Base-by-base conservation (phyloP, 1,140 invertebrate genomes). In the Brachionus angularis region DNA sequence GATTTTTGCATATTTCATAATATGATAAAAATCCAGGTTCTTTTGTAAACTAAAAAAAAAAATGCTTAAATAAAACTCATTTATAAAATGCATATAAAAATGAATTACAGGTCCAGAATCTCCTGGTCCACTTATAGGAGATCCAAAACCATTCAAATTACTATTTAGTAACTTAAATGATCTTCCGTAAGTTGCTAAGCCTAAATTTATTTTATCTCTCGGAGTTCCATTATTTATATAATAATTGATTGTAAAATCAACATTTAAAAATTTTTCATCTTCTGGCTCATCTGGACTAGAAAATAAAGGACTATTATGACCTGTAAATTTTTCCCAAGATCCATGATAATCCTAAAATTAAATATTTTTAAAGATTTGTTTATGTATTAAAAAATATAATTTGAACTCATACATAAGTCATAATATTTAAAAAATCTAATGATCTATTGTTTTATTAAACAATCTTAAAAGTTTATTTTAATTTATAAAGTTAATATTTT, bases 381-480 rank as follows among this genome's bases (percentile, higher is more conserved):
- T 10, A 46, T 12, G 18, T 34, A 14, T 7, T 5, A 50, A 31
- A 55, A 31, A 34, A 25, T 14, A 36, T 2, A 39, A 21, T 29
- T 8, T 1, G 3, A 39, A 50, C 2, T 47, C 18, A 39, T 42
- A 50, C 89, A 83, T 95, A 86, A 88, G 96, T 75, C 83, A 84
- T 84, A 25, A 96, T 84, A 82, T 96, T 96, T 82, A 96, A 89
- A 85, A 94, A 96, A 82, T 97, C 93, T 71, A 96, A 80, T 79
- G 93, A 87, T 76, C 89, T 90, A 79, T 46, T 74, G 75, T 14
- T 21, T 16, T 36, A 39, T 64, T 47, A 44, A 46, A 10, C 39
- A 36, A 62, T 18, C 39, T 62, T 12, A 1, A 29, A 12, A 16
- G 5, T 12, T 86, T 23, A 96, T 14, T 70, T 3, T 4, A 50